These are phyloP conservation scores for Myotis brandtii DNA, from an alignment of 2,113 vertebrate species.

Conservation along the genomic window DNA sequence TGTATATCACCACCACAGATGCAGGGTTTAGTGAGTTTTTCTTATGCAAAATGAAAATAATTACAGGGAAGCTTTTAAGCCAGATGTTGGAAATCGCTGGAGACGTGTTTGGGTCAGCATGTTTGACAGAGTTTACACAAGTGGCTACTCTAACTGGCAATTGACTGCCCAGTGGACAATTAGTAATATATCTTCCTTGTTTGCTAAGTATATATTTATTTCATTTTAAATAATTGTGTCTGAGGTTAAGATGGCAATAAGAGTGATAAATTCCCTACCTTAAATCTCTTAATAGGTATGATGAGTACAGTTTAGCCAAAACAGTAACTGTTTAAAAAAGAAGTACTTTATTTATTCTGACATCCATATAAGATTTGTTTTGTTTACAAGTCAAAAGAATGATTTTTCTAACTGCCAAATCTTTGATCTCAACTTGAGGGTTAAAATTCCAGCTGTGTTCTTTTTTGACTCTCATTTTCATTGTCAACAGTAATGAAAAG, in stretches of 20 bases:
- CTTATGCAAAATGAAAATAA: slow-evolving; percentile 84
- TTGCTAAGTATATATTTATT: slow-evolving; percentile 79
- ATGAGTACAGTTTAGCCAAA: slow-evolving; percentile 67
- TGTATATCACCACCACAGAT: slow-evolving; percentile 80
- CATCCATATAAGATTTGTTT: slow-evolving; percentile 78
- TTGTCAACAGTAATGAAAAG: slow-evolving; percentile 58
- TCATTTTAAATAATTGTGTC: slow-evolving; percentile 66
- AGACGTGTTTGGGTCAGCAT: slow-evolving; percentile 82
- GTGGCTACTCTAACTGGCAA: slow-evolving; percentile 82
- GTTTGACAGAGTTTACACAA: slow-evolving; percentile 82
- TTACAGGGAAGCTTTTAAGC: slow-evolving; percentile 82
- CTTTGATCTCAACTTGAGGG: slow-evolving; percentile 68
- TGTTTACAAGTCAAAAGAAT: slow-evolving; percentile 74
- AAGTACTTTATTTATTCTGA: slow-evolving; percentile 76
- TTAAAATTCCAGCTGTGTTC: slow-evolving; percentile 77
- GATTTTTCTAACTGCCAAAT: slow-evolving; percentile 74
- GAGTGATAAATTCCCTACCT: slow-evolving; percentile 64
- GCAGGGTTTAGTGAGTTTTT: slow-evolving; percentile 80
- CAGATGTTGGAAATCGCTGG: slow-evolving; percentile 82
- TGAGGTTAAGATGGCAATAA: slow-evolving; percentile 64
- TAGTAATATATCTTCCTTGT: slow-evolving; percentile 80
- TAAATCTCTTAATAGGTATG: slow-evolving; percentile 74
- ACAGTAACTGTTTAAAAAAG: slow-evolving; percentile 69
- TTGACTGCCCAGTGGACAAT: slow-evolving; percentile 78
- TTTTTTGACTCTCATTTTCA: slow-evolving; percentile 72